Base-by-base conservation (phyloP, 2,113 vertebrate species). In the Tilapia sparmanii region DNA sequence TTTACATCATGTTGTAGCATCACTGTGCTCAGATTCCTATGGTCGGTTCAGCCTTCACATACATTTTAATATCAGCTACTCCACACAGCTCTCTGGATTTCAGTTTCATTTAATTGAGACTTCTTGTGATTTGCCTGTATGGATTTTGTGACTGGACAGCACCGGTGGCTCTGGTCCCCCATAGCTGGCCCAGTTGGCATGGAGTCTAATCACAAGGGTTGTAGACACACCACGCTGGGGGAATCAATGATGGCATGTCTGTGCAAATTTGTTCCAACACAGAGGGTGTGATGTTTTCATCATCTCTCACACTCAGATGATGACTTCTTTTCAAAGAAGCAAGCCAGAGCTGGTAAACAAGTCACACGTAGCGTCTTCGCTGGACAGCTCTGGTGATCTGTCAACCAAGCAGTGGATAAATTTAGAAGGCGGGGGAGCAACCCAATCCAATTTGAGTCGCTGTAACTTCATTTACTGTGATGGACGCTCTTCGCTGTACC, bases 401-500 rank as follows among this genome's bases (percentile, higher is more conserved):
- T 93, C 89, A 89, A 24, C 45, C 50, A 31, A 80, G 54, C 54
- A 4, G 61, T 50, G 57, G 11, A 45, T 80, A 33, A 53, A 81
- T 91, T 83, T 68, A 66, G 82, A 87, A n/a, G 50, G 63, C 12
- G 22, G 80, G 71, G 38, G 19, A 54, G 52, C 13, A 81, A 61
- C 50, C n/a, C 52, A 85, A 92, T 94, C 85, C 47, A 61, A 89
- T 92, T 68, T 54, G n/a, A 57, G 86, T 47, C 12, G 6, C 61
- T 83, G 31, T 90, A 90, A 92, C 87, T 90, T 90, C 7, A 89
- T 94, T 93, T 61, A 15, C 78, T 35, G 19, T 90, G 88, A 93
- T 89, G 91, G 91, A 92, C 52, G 79, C 45, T 33, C 7, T 84
- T 81, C 68, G 59, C 82, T 80, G 80, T 61, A 79, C n/a, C 53